phyloP scores from a whole-genome alignment of 2,797 vertebrate genomes.

The Miichthys miiuy region DNA sequence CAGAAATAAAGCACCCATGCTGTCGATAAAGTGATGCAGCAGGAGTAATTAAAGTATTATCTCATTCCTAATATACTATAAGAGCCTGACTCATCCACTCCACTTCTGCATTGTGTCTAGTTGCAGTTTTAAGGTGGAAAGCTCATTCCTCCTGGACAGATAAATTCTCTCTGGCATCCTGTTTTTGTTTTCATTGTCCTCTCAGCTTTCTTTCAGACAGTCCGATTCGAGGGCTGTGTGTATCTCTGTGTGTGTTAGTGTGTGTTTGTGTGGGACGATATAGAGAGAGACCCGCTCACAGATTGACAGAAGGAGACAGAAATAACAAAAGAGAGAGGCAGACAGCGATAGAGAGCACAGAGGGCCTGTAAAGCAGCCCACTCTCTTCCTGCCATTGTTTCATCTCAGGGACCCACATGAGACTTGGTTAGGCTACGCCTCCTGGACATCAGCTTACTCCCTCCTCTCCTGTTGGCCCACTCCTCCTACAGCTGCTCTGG shows the following conservation, averaged over 20 bases:
- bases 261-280: background rate
- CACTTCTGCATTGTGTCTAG: constrained; percentile 36
- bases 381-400: constrained; percentile 85
- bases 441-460: constrained; percentile 49
- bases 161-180: constrained; percentile 78
- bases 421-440: constrained; percentile 39
- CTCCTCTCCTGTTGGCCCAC: constrained; percentile 33
- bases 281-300: constrained; percentile 4
- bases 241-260: constrained; percentile 8
- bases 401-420: constrained; percentile 67
- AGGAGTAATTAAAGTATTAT: constrained; percentile 23
- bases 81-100: constrained; percentile 36
- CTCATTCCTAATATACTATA: constrained; percentile 52
- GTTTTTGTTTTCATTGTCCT: constrained; percentile 83
- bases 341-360: constrained; percentile 44
- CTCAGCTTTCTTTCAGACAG: constrained; percentile 70
- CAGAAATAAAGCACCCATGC: constrained; percentile 21
- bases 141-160: constrained; percentile 76
- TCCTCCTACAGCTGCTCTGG: constrained; percentile 59
- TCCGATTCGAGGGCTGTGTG: constrained; percentile 40
- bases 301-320: constrained; percentile 32
- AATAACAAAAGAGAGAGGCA: constrained; percentile 23
- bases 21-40: constrained; percentile 17
- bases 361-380: constrained; percentile 67
- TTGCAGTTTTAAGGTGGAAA: constrained; percentile 53